Conservation (phyloP, 2,888 invertebrate genomes). For the Drosophila basisetae region DNA sequence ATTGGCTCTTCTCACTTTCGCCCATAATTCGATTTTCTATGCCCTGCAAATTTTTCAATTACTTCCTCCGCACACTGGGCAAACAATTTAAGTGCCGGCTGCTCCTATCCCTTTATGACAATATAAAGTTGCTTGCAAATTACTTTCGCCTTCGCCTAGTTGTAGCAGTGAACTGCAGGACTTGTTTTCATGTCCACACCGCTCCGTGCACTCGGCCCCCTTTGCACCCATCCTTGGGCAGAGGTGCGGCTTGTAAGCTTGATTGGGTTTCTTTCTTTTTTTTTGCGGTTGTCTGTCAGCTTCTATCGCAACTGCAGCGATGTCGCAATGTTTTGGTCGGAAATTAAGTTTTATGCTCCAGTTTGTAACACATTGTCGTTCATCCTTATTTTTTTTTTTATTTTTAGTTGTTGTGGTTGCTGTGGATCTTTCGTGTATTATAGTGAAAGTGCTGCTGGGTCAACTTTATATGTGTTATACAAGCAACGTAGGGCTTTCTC, state of each 20-base stretch:
- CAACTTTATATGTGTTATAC: constrained; percentile 1
- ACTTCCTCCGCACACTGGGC: constrained; percentile 54
- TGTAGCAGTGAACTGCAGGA: constrained; percentile 13
- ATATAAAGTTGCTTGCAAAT: constrained; percentile 70
- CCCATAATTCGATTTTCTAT: constrained; percentile 73
- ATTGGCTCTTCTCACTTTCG: constrained; percentile 55
- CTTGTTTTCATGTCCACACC: constrained; percentile 10
- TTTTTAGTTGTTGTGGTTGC: constrained; percentile 1
- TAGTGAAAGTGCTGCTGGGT: constrained; percentile 43
- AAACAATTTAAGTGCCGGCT: constrained; percentile 38
- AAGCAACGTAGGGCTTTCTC: not conserved
- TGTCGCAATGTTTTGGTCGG: constrained; percentile 61
- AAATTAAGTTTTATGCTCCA: constrained; percentile 78
- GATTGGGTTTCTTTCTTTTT: constrained; percentile 67
- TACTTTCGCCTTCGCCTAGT: constrained; percentile 73
- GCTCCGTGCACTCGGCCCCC: not conserved
- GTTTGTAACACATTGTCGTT: constrained; percentile 60
- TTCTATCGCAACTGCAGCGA: constrained; percentile 54
- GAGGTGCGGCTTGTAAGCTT: constrained; percentile 60
- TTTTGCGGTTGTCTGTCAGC: constrained; percentile 60
- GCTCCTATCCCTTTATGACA: constrained; percentile 25
- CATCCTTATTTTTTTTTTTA: constrained; percentile 1
- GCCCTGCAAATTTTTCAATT: constrained; percentile 76
- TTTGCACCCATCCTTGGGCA: not conserved
- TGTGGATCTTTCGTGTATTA: constrained; percentile 5